Percentiles rank a stretch among this genome's conserved stretches.
Evolutionary conservation across 2,113 vertebrate species (phyloP).

Genomic region (Pedionomus torquatus): DNA sequence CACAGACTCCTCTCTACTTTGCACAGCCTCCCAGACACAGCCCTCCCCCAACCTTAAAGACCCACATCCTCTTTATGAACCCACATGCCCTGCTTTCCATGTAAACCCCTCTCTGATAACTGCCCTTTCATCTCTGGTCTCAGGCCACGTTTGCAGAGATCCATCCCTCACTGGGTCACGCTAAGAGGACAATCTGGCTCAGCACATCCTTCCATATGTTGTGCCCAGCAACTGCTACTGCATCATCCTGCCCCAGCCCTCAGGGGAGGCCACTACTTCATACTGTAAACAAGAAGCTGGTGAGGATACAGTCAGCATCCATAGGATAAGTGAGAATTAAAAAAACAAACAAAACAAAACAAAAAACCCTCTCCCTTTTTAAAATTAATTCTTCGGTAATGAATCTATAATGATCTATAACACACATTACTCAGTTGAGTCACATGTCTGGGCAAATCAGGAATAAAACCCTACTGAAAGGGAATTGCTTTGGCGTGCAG

Average conservation of each 20-base stretch:
- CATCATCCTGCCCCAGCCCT: background rate
- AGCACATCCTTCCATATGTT: background rate
- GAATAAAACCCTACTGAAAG: background rate
- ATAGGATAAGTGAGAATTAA: background rate
- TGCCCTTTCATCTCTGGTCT: background rate
- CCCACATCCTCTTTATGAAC: rapidly evolving
- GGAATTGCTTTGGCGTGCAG: background rate
- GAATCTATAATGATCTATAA: background rate
- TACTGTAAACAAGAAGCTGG: background rate
- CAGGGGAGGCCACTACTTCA: background rate
- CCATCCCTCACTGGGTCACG: background rate
- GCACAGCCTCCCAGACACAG: background rate
- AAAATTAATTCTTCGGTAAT: background rate
- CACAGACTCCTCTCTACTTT: background rate
- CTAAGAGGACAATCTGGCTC: background rate
- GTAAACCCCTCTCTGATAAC: background rate
- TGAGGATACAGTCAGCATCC: background rate
- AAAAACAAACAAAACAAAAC: background rate
- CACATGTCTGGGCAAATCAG: background rate
- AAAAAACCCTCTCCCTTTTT: background rate
- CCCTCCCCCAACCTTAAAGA: background rate
- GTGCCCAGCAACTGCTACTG: background rate
- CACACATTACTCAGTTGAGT: background rate
- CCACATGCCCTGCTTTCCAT: background rate
- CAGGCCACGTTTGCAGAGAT: background rate